Evolutionary conservation across 2,113 vertebrate species (phyloP), one percentile per base, ranked within the genome.

Genomic region (Platichthys flesus): DNA sequence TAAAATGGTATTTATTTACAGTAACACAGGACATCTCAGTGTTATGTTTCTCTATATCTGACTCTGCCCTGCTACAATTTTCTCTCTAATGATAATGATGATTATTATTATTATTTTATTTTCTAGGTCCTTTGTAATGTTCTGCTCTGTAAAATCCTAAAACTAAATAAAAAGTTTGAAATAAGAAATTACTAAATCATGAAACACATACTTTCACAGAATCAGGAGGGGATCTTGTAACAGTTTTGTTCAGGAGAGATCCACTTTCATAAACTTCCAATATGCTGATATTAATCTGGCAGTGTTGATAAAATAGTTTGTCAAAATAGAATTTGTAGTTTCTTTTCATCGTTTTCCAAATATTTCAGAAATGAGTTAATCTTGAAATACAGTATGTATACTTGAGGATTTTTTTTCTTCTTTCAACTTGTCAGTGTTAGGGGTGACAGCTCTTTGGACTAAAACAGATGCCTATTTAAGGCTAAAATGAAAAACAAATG

Each of bases 331-430:
- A 56, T 9, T 56, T 12, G 2, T 15, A 54, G 59, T 52, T 69
- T 64, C 49, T 23, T 20, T 56, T 58, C 28, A 52, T 47, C 3
- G 40, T 58, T 65, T 57, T 68, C 59, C 21, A 84, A 69, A 84
- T 55, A 55, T 49, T 59, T 37, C 55, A 24, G 23, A 61, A 49
- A 21, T 49, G 0, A 65, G 21, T 83, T 61, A 5, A 67, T 79
- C 62, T 55, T 61, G 18, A 45, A 69, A 55, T 12, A 45, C 7
- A 49, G 13, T 26, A n/a, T 35, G 24, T 23, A 54, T 54, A 55
- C 28, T 16, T 47, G 31, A 68, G 49, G 2, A 42, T 21, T 21
- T 80, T 40, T 57, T 5, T 2, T 42, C 40, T 42, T 42, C 40
- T 42, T 42, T 13, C 6, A 45, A 16, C 23, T 61, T 18, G 1